These are phyloP conservation scores for Austrolebias charrua DNA, from an alignment of 2,797 vertebrate species.

Conservation along the genomic window DNA sequence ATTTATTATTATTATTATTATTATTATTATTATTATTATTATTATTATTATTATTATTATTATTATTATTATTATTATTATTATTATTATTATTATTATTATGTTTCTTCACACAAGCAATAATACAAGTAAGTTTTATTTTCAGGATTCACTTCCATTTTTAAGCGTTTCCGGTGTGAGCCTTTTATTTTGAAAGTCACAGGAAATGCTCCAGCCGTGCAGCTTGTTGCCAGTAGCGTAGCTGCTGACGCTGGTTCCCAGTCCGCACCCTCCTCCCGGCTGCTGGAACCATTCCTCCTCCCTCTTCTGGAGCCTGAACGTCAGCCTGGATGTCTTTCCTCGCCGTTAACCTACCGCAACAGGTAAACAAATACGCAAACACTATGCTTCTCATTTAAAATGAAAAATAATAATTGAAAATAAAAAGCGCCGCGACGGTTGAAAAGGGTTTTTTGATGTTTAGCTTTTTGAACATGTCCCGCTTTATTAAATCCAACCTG, in stretches of 20 bases:
- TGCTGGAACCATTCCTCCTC: slow-evolving; percentile 48
- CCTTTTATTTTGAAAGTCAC: slow-evolving; percentile 33
- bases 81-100: too few species aligned
- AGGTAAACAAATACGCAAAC: slow-evolving; percentile 56
- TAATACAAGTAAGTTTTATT: too few species aligned
- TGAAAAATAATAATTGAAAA: fast-evolving
- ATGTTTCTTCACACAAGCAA: too few species aligned
- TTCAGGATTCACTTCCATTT: too few species aligned
- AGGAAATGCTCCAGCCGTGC: not conserved
- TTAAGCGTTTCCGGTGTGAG: not conserved
- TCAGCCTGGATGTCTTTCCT: slow-evolving; percentile 48
- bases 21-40: too few species aligned
- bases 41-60: too few species aligned
- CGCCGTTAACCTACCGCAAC: slow-evolving; percentile 53
- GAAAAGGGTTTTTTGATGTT: not conserved
- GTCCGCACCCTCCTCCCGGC: slow-evolving; percentile 43
- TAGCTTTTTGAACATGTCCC: slow-evolving; percentile 12
- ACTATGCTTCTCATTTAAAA: not conserved
- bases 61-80: too few species aligned
- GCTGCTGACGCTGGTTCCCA: slow-evolving; percentile 36
- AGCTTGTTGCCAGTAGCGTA: not conserved
- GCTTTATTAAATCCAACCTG: slow-evolving; percentile 14
- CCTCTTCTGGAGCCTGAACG: slow-evolving; percentile 36
- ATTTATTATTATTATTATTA: too few species aligned
- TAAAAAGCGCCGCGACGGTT: not conserved